phyloP scores from a whole-genome alignment of 2,888 invertebrate species.

The Stenurella melanura region DNA sequence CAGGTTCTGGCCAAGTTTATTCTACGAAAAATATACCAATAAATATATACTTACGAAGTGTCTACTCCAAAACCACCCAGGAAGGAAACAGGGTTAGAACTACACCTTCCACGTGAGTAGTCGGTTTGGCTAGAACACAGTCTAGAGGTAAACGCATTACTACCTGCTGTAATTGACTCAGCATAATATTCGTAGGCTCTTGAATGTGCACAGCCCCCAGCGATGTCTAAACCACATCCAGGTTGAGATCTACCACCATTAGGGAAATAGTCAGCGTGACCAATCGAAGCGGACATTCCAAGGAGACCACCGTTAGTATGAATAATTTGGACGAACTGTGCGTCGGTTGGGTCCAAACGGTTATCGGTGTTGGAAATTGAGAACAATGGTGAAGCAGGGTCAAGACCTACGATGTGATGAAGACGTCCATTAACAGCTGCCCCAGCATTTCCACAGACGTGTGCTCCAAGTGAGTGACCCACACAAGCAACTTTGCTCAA shows the following conservation, averaged over 20 bases:
- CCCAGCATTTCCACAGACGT: conserved; percentile 63
- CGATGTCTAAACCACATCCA: conserved; percentile 67
- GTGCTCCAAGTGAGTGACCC: conserved; percentile 65
- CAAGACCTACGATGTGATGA: conserved; percentile 58
- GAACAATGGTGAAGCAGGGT: conserved; percentile 67
- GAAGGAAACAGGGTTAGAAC: conserved; percentile 40
- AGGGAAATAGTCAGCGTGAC: conserved; percentile 68
- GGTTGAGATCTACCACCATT: conserved; percentile 68
- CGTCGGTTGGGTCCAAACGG: conserved; percentile 66
- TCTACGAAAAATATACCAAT: too few species aligned
- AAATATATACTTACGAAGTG: conserved; percentile 24
- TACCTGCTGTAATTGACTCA: conserved; percentile 60
- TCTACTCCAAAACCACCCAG: conserved; percentile 53
- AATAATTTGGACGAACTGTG: conserved; percentile 66
- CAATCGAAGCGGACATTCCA: conserved; percentile 60
- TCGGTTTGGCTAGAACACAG: conserved; percentile 46
- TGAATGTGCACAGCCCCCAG: conserved; percentile 71
- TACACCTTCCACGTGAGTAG: conserved; percentile 50
- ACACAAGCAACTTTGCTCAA: conserved; percentile 46
- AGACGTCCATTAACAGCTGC: conserved; percentile 43
- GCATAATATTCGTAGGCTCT: conserved; percentile 72
- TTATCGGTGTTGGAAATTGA: conserved; percentile 57
- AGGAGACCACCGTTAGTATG: conserved; percentile 63
- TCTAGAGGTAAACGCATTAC: background rate
- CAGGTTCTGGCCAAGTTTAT: too few species aligned